Conservation (phyloP, 2,888 invertebrate genomes). For the Epinotia demarniana region DNA sequence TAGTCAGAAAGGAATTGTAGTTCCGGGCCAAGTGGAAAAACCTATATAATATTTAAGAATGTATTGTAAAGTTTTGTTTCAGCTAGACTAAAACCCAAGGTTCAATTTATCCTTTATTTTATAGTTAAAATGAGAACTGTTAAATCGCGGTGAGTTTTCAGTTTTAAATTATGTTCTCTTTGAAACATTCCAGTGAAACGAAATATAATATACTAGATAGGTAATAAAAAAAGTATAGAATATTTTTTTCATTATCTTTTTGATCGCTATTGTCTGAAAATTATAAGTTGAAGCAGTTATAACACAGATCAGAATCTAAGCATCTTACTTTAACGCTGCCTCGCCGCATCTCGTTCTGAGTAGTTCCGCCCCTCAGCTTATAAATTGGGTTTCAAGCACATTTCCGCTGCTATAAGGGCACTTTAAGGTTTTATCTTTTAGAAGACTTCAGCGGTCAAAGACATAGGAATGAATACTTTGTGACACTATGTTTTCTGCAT, state of each 20-base stretch:
- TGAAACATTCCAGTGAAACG: background rate
- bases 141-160: background rate
- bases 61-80: background rate
- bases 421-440: background rate
- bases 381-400: no score
- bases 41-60: background rate
- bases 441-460: background rate
- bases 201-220: no score
- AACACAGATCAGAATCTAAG: no score
- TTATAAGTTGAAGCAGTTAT: no score
- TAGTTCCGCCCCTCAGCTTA: background rate
- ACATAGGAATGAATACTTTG: no score
- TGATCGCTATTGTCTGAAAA: background rate
- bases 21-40: background rate
- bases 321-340: background rate
- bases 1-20: slow-evolving; percentile 7
- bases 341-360: background rate
- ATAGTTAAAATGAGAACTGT: no score
- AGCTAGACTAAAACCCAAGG: no score
- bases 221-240: no score
- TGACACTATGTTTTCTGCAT: background rate
- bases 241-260: background rate
- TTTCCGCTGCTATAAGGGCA: background rate
- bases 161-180: background rate
- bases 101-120: no score